Base-by-base conservation (phyloP, 2,888 invertebrate species). In the Neoitamus cyanurus region DNA sequence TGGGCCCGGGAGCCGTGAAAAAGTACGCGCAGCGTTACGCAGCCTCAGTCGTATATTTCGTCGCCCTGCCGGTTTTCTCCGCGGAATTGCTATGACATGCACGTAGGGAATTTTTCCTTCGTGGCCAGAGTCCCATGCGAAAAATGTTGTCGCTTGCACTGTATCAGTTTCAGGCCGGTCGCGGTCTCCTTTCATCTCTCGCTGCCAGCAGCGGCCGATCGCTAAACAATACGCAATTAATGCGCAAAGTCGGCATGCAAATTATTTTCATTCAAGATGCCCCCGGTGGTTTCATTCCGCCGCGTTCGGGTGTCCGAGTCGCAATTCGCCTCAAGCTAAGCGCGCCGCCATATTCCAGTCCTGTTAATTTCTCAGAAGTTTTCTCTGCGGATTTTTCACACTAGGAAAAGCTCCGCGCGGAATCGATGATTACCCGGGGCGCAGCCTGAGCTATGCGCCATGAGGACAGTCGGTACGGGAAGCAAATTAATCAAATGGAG, bases 191-290 rank as follows among this genome's bases (percentile, higher is more conserved):
- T 83, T 70, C 70, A 72, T 72, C 83, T 72, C n/a, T 3, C 69
- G 20, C 34, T 31, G n/a, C 28, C 34, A 82, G 28, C 36, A 37
- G 25, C 36, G 46, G 28, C 28, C 46, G 36, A 72, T 72, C 83
- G 46, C 31, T 46, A n/a, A 83, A 83, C 83, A 83, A 83, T 83
- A 72, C 83, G 72, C 83, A 83, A 83, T 83, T 83, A 83, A 83
- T 83, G 72, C 72, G 42, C 83, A 28, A 46, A 46, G 72, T 72
- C 34, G 46, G 83, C 83, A 83, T 83, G 83, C 83, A 36, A 83
- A 83, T 83, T 72, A 83, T 28, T 72, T 83, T 82, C 82, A 69
- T 82, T 82, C 25, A 37, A 69, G 69, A 82, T 82, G 36, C 69
- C 42, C 68, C 5, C 20, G 30, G 30, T 58, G 31, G 58, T 15